These are phyloP conservation scores for Sander lucioperca DNA, from an alignment of 2,113 vertebrate species.

Conservation along the genomic window DNA sequence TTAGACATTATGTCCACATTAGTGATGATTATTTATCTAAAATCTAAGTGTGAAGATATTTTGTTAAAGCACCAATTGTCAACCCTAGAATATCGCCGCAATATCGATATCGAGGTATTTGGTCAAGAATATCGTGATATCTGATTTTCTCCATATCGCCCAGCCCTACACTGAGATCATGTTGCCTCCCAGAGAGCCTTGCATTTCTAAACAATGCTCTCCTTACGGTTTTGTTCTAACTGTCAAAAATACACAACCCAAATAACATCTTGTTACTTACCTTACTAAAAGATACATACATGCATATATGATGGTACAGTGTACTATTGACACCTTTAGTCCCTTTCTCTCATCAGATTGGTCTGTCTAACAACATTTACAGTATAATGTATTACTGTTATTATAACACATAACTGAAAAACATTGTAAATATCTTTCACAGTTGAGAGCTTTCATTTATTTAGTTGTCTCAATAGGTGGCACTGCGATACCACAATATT, in stretches of 20 bases:
- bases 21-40: no score
- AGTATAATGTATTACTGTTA: neutral
- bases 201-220: neutral
- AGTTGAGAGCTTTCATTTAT: neutral
- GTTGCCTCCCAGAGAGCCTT: neutral
- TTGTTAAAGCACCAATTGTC: no score
- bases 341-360: neutral
- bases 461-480: conserved; percentile 71
- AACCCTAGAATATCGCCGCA: no score
- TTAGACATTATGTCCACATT: no score
- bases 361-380: neutral
- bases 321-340: neutral
- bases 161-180: neutral
- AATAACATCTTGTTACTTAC: conserved; percentile 9
- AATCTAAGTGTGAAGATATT: no score
- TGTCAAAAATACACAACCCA: neutral
- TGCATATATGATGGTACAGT: neutral
- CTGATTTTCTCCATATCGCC: no score
- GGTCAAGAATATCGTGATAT: no score
- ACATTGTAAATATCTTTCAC: neutral
- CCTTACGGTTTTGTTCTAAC: neutral
- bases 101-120: no score
- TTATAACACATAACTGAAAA: neutral
- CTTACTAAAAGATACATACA: neutral
- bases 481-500: conserved; percentile 60